phyloP scores from a whole-genome alignment of 2,888 invertebrate genomes.

The Lepidocyrtinus sp. region DNA sequence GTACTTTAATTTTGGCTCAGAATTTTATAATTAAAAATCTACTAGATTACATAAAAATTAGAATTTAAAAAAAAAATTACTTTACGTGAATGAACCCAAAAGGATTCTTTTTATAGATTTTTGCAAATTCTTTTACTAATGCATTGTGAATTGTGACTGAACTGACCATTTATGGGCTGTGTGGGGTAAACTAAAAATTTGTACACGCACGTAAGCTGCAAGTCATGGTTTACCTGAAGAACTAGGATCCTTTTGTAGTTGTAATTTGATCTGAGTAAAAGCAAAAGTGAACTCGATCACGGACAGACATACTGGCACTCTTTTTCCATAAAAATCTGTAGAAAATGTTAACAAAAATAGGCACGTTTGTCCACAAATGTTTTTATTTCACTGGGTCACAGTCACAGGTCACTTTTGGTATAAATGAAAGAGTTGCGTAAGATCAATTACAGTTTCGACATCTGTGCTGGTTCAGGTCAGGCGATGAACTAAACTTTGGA shows the following conservation, averaged over 20 bases:
- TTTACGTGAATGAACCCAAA: neutral
- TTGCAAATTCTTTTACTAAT: neutral
- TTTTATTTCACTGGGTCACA: too few species aligned
- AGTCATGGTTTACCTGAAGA: conserved; percentile 1
- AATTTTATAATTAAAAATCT: neutral
- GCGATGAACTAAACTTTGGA: neutral
- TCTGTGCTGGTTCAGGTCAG: neutral
- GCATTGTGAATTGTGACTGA: neutral
- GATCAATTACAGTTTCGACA: neutral
- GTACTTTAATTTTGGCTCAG: neutral
- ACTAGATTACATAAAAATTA: neutral
- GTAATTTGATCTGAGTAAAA: neutral
- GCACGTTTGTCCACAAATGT: too few species aligned
- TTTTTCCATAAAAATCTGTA: conserved; percentile 10
- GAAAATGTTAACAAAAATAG: too few species aligned
- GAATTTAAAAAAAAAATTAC: neutral
- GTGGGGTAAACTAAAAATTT: neutral
- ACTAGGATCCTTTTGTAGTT: neutral
- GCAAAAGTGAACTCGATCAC: conserved; percentile 11
- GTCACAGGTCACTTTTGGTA: too few species aligned
- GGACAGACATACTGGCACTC: conserved; percentile 9
- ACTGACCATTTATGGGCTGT: conserved; percentile 2
- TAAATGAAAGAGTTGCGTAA: neutral
- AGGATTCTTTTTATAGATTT: neutral
- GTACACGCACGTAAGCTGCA: neutral